Percentiles rank a stretch among this genome's conserved stretches.
phyloP scores from a whole-genome alignment of 1,140 invertebrate species.

The Hyles vespertilio region DNA sequence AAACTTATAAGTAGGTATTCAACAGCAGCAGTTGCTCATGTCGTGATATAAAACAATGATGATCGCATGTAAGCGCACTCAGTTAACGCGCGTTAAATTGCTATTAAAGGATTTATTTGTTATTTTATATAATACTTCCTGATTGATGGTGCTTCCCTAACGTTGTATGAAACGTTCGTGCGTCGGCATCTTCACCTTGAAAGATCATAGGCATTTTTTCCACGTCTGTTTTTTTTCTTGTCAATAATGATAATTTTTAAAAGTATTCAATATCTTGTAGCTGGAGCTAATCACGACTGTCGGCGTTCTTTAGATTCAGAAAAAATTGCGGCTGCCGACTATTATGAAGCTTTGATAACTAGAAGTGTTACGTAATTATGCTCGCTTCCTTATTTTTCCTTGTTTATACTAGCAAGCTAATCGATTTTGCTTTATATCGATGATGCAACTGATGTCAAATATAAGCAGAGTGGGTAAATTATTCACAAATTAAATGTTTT shows the following conservation, averaged over 20 bases:
- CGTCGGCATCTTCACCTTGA: constrained; percentile 61
- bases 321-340: constrained; percentile 35
- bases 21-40: no score
- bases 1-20: no score
- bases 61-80: no score
- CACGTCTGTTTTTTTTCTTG: constrained; percentile 42
- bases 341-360: constrained; percentile 47
- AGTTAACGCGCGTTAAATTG: no score
- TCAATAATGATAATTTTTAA: constrained; percentile 59
- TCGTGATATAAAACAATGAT: no score
- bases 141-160: constrained; percentile 51
- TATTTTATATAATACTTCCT: constrained; percentile 38
- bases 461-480: no score
- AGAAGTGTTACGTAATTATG: constrained; percentile 42
- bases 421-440: no score
- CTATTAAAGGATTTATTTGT: no score
- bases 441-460: no score
- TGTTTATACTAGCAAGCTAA: no score
- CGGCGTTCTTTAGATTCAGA: constrained; percentile 34
- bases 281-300: constrained; percentile 53
- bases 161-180: constrained; percentile 50
- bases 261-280: constrained; percentile 57
- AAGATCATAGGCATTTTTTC: constrained; percentile 51
- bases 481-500: no score
- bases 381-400: constrained; percentile 36